A percentile compares a stretch with the other conserved stretches of the same genome.
Conservation (phyloP, 2,113 vertebrate species). For the Vulpes lagopus region DNA sequence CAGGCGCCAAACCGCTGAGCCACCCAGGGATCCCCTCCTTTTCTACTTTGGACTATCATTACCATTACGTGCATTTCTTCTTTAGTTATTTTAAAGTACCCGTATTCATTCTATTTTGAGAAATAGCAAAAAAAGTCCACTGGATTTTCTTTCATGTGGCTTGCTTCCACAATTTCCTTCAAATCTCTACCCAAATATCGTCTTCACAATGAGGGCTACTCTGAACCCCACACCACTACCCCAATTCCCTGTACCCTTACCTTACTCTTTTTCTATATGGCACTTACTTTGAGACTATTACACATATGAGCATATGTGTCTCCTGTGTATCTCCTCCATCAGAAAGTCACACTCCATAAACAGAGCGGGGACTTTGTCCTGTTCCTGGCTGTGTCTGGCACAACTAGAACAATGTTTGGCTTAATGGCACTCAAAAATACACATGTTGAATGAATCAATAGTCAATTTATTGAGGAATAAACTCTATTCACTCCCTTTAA, state of each 20-base stretch:
- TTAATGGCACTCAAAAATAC: background rate
- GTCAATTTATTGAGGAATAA: background rate
- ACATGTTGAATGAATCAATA: background rate
- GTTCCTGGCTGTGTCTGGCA: background rate
- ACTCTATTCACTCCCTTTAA: background rate
- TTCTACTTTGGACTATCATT: background rate
- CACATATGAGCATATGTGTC: background rate
- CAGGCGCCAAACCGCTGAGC: no score
- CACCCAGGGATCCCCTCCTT: no score
- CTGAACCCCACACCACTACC: background rate
- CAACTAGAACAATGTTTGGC: background rate
- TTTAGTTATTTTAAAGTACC: background rate
- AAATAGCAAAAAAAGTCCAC: background rate
- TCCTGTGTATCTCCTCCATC: background rate
- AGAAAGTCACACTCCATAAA: background rate
- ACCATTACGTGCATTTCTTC: background rate
- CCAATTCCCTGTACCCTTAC: rapidly evolving
- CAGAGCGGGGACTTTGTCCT: background rate
- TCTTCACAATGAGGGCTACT: background rate
- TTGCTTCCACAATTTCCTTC: background rate
- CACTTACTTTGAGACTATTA: background rate
- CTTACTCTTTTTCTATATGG: background rate
- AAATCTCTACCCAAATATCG: background rate
- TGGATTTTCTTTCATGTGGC: background rate
- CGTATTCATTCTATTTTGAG: background rate